A percentile compares a stretch with the other conserved stretches of the same genome.
Conservation (phyloP, 2,797 vertebrate genomes). For the Aselliscus stoliczkanus region DNA sequence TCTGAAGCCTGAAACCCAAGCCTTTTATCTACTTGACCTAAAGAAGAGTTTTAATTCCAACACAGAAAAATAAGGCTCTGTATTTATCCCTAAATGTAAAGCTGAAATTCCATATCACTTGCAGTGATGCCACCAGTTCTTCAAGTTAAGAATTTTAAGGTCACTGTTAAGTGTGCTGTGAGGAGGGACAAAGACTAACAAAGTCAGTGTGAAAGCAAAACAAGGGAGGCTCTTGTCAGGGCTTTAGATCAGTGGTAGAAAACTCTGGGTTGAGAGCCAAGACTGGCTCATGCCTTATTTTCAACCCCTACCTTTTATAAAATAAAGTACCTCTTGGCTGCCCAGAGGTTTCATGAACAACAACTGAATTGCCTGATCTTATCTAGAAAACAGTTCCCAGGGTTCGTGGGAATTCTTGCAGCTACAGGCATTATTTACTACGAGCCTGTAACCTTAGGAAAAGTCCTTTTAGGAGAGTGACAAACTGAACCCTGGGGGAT, state of each 20-base stretch:
- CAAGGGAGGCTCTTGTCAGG: background rate
- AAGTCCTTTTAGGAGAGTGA: background rate
- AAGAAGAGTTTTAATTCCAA: slow-evolving; percentile 26
- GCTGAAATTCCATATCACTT: background rate
- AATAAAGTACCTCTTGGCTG: background rate
- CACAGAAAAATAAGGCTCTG: background rate
- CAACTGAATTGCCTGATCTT: background rate
- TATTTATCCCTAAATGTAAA: background rate
- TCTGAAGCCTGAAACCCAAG: background rate
- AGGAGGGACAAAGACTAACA: background rate
- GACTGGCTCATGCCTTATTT: background rate
- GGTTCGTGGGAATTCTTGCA: background rate
- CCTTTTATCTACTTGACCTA: background rate
- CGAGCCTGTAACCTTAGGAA: background rate
- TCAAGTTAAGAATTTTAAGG: background rate
- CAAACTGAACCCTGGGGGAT: background rate
- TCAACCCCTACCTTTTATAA: background rate
- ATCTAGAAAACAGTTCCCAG: background rate
- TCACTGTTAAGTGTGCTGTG: background rate
- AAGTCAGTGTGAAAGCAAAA: background rate
- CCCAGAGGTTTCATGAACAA: background rate
- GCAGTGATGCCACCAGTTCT: background rate
- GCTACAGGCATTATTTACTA: background rate
- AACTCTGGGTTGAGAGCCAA: background rate
- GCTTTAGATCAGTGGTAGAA: background rate